Base-by-base conservation (phyloP, 2,113 vertebrate genomes). In the Corythaixoides concolor region DNA sequence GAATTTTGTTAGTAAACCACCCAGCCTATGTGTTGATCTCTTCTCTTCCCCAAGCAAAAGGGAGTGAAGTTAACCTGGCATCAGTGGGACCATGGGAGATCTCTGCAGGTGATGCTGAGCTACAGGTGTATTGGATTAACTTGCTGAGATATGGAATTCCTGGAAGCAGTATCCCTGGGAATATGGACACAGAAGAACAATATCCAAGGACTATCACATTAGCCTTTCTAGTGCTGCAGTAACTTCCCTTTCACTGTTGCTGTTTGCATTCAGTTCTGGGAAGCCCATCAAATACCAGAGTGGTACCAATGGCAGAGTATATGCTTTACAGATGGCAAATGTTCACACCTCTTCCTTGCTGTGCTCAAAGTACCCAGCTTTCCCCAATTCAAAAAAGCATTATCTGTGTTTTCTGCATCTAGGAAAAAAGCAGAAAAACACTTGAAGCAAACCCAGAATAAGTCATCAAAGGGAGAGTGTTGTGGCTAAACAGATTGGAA, bases 401-500 rank as follows among this genome's bases (percentile, higher is more conserved):
- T 62, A 21, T 35, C 52, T 62, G 35, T 62, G 72, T 53, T 67
- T 75, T 74, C 55, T 76, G 33, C 67, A n/a, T 3, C 6, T 35
- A n/a, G 53, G 35, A 73, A 60, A 53, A 8, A 47, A 47, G 59
- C 24, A 89, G 69, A 78, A 93, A 70, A 79, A 49, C 75, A 67
- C 43, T 62, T 63, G 35, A 83, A 66, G 52, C 68, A 95, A 94
- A 73, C 7, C 72, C 93, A 75, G 69, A 35, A 33, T 13, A 35
- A 62, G 45, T 45, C 86, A 85, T 45, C 49, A 52, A 55, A 89
- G 32, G 66, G 32, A 73, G 15, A 45, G 50, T 3, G 12, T 52
- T 68, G 80, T 95, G 86, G 91, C 74, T 59, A 88, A 94, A 85
- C 58, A 93, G 49, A 11, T 30, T 88, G 78, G 75, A 85, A 92